Percentiles rank a stretch among this genome's conserved stretches.
These are phyloP conservation scores for Pristionchus arcanus DNA, from an alignment of 2,888 invertebrate genomes.

Conservation along the genomic window DNA sequence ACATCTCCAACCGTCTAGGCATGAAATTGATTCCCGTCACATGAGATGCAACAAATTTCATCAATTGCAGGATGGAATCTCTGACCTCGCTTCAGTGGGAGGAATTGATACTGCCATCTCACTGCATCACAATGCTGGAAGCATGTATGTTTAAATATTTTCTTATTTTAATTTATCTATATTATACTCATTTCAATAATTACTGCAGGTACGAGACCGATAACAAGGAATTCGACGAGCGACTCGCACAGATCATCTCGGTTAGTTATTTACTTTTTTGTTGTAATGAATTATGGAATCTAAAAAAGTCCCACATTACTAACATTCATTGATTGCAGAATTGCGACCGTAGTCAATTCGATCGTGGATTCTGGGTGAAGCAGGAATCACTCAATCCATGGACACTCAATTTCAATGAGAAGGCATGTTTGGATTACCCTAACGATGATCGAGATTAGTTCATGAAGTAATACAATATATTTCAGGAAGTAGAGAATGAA, in stretches of 20 bases:
- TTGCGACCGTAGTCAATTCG: conserved; percentile 61
- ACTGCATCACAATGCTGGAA: conserved; percentile 78
- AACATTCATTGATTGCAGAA: conserved; percentile 21
- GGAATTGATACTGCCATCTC: conserved; percentile 78
- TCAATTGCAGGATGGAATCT: conserved; percentile 69
- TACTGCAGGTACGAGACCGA: conserved; percentile 76
- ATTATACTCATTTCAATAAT: background rate
- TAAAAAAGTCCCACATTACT: background rate
- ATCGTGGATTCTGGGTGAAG: conserved; percentile 72
- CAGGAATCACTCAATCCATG: conserved; percentile 84
- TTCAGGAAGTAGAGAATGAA: conserved; percentile 74
- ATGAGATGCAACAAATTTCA: too few relatives aligned
- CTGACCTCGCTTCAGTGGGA: conserved; percentile 76
- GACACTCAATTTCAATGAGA: conserved; percentile 89
- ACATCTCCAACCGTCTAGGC: too few relatives aligned
- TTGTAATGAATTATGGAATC: background rate
- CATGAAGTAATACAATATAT: background rate
- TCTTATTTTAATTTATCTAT: background rate
- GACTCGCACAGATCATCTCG: conserved; percentile 74
- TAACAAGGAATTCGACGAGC: conserved; percentile 77
- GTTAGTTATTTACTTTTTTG: background rate
- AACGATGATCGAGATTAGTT: too few relatives aligned
- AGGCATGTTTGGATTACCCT: conserved; percentile 30
- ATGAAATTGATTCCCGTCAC: too few relatives aligned
- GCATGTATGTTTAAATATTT: conserved; percentile 68